Evolutionary conservation across 1,140 invertebrate species (phyloP).

Genomic region (Bombus waltoni): DNA sequence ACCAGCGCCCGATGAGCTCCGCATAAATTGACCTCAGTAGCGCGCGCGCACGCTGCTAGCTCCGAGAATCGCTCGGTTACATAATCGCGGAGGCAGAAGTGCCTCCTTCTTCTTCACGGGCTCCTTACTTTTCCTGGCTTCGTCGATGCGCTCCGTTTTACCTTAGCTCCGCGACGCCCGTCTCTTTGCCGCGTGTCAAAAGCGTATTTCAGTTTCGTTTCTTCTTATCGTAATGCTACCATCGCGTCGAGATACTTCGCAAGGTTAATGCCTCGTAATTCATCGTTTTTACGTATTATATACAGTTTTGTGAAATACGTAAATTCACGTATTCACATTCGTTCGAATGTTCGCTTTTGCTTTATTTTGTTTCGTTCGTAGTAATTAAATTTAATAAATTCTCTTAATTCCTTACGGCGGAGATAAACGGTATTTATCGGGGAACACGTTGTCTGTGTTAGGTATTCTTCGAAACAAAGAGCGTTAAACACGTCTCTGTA

Average conservation of each 20-base stretch:
- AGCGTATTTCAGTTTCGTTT: background rate
- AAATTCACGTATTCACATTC: background rate
- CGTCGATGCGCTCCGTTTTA: constrained; percentile 36
- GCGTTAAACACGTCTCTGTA: background rate
- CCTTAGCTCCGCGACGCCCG: constrained; percentile 5
- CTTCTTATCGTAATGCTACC: background rate
- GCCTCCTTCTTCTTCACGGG: constrained; percentile 47
- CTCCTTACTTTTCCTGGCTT: constrained; percentile 65
- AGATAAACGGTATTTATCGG: background rate
- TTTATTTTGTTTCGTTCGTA: background rate
- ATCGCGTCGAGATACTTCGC: no score
- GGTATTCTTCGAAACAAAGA: background rate
- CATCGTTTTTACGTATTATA: background rate
- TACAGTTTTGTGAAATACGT: background rate
- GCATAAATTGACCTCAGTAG: constrained; percentile 62
- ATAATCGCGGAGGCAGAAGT: constrained; percentile 67
- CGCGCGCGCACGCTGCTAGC: constrained; percentile 50
- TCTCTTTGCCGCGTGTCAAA: background rate
- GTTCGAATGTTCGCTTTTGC: no score
- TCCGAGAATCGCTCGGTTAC: constrained; percentile 68
- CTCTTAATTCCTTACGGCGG: background rate
- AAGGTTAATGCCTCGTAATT: background rate
- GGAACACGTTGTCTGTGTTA: background rate
- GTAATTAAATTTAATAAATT: background rate
- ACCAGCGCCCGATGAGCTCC: constrained; percentile 38